Percentiles rank a stretch among this genome's conserved stretches.
phyloP scores from a whole-genome alignment of 2,797 vertebrate genomes.

The Sciurus carolinensis region DNA sequence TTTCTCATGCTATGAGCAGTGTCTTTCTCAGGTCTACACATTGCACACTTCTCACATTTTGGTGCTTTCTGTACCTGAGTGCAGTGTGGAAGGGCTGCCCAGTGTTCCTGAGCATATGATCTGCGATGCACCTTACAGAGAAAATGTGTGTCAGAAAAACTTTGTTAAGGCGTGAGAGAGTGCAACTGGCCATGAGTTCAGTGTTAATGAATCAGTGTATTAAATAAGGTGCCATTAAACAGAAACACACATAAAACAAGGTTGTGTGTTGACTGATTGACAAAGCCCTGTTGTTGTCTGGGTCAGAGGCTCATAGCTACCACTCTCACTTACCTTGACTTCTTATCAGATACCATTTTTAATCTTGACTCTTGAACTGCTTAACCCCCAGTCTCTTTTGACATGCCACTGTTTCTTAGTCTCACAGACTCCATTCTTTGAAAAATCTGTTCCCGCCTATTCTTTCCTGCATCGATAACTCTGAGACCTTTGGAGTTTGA shows the following conservation, averaged over 20 bases:
- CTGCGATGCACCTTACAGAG: background rate
- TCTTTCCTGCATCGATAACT: background rate
- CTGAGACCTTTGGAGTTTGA: background rate
- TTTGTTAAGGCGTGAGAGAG: background rate
- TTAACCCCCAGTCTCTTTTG: background rate
- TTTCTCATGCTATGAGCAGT: background rate
- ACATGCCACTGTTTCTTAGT: background rate
- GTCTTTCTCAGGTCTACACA: background rate
- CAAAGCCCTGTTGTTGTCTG: background rate
- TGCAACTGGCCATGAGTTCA: background rate
- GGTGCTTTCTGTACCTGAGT: background rate
- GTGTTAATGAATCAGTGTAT: background rate
- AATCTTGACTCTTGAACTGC: background rate
- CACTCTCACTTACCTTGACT: background rate
- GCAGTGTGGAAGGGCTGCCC: background rate
- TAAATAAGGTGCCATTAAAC: background rate
- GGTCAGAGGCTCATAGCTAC: background rate
- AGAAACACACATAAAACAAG: background rate
- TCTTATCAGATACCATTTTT: slow-evolving; percentile 7
- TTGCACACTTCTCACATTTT: background rate
- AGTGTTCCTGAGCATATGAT: no score
- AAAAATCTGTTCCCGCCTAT: background rate
- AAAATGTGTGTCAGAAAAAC: background rate
- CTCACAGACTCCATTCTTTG: background rate
- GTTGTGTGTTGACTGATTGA: background rate